Evolutionary conservation across 1,140 invertebrate species (phyloP).

Genomic region (Idris sp.): DNA sequence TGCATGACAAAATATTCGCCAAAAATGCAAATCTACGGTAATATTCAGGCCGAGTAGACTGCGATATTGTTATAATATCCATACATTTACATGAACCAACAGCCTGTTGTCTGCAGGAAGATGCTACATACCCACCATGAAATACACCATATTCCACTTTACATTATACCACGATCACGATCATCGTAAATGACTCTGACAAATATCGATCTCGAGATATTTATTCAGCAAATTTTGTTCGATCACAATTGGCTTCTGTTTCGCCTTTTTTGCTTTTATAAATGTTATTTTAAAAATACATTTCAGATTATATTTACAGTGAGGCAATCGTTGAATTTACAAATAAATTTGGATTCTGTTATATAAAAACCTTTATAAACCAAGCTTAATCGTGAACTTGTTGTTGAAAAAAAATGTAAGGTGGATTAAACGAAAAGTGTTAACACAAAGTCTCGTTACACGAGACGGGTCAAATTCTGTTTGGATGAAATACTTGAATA

Average conservation of each 20-base stretch:
- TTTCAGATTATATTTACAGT: constrained; percentile 31
- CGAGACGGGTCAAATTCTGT: constrained; percentile 15
- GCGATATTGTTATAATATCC: constrained; percentile 63
- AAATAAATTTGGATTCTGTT: no score
- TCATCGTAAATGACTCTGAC: constrained; percentile 45
- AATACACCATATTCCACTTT: constrained; percentile 34
- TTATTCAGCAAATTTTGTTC: constrained; percentile 25
- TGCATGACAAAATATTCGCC: constrained; percentile 63
- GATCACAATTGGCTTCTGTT: constrained; percentile 29
- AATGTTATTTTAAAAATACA: constrained; percentile 5
- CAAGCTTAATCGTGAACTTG: not conserved
- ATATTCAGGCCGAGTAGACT: constrained; percentile 60
- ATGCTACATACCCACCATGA: constrained; percentile 36
- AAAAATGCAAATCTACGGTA: constrained; percentile 61
- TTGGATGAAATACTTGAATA: constrained; percentile 50
- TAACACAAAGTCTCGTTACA: constrained; percentile 31
- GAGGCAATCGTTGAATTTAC: no score
- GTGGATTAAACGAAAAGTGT: constrained; percentile 32
- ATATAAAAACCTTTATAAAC: no score
- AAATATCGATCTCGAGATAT: constrained; percentile 40
- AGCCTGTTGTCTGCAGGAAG: constrained; percentile 57
- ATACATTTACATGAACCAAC: constrained; percentile 64
- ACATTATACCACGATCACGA: constrained; percentile 38
- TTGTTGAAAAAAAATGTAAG: not conserved
- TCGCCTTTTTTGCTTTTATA: constrained; percentile 7